These are phyloP conservation scores for Drosophila meridionalis DNA, from an alignment of 2,888 invertebrate species.

Conservation along the genomic window DNA sequence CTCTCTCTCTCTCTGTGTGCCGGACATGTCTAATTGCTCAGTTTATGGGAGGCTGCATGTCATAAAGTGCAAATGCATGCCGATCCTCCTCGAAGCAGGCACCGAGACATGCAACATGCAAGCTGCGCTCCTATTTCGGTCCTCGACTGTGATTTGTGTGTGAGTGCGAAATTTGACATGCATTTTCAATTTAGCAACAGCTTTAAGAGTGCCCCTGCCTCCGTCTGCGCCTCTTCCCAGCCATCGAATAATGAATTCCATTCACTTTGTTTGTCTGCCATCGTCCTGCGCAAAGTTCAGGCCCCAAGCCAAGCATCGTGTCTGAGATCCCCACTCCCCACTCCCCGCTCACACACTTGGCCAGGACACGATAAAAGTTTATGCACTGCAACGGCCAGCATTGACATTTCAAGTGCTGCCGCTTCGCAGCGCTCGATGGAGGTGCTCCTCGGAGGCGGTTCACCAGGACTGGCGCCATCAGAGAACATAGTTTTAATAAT, in stretches of 20 bases:
- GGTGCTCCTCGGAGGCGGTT: constrained; percentile 28
- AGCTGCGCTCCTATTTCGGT: constrained; percentile 15
- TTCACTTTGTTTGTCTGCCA: constrained; percentile 69
- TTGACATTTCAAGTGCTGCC: constrained; percentile 80
- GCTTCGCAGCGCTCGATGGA: constrained; percentile 7
- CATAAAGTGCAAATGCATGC: constrained; percentile 69
- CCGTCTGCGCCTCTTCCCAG: background rate
- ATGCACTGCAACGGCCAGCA: constrained; percentile 75
- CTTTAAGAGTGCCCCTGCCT: constrained; percentile 55
- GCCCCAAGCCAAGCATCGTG: constrained; percentile 20
- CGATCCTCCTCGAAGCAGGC: constrained; percentile 43
- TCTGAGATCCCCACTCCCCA: constrained; percentile 1
- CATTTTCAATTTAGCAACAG: constrained; percentile 81
- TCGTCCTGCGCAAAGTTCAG: constrained; percentile 51
- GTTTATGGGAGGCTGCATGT: constrained; percentile 63
- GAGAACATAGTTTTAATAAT: constrained; percentile 78
- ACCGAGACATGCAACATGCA: constrained; percentile 53
- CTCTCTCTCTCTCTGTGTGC: background rate
- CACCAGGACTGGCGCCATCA: constrained; percentile 70
- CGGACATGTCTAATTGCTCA: constrained; percentile 76
- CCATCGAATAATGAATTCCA: constrained; percentile 81
- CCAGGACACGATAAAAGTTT: constrained; percentile 76
- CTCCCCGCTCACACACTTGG: constrained; percentile 5
- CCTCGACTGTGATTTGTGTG: constrained; percentile 66
- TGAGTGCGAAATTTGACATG: constrained; percentile 77